phyloP scores from a whole-genome alignment of 2,797 vertebrate species.

The Hirundo rustica region DNA sequence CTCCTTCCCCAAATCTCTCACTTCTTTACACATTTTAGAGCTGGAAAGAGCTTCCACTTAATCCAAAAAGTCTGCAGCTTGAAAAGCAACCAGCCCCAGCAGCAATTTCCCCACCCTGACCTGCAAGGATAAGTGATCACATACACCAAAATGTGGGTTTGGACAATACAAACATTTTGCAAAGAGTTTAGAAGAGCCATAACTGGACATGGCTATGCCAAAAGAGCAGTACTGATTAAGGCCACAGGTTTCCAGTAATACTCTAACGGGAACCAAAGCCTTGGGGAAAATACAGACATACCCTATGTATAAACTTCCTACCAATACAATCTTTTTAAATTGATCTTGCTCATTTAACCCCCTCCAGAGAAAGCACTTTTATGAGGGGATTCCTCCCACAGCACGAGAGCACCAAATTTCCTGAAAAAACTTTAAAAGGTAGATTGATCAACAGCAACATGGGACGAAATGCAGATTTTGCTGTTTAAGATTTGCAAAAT shows the following conservation, averaged over 20 bases:
- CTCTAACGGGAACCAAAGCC: neutral
- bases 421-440: neutral
- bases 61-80: neutral
- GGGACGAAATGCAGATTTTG: neutral
- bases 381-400: neutral
- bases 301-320: neutral
- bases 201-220: neutral
- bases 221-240: neutral
- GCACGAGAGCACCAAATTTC: accelerated
- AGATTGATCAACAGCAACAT: neutral
- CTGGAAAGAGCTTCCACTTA: neutral
- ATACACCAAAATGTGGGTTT: neutral
- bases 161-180: neutral
- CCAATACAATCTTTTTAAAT: neutral
- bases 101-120: neutral
- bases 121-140: neutral
- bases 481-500: neutral
- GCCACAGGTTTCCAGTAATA: neutral
- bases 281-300: neutral
- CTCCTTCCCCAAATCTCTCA: neutral
- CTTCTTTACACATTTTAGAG: neutral
- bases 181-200: neutral
- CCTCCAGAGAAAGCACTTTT: neutral
- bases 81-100: neutral
- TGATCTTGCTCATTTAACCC: neutral